Evolutionary conservation across 2,888 invertebrate species (phyloP).

Genomic region (Mythimna lalbum): DNA sequence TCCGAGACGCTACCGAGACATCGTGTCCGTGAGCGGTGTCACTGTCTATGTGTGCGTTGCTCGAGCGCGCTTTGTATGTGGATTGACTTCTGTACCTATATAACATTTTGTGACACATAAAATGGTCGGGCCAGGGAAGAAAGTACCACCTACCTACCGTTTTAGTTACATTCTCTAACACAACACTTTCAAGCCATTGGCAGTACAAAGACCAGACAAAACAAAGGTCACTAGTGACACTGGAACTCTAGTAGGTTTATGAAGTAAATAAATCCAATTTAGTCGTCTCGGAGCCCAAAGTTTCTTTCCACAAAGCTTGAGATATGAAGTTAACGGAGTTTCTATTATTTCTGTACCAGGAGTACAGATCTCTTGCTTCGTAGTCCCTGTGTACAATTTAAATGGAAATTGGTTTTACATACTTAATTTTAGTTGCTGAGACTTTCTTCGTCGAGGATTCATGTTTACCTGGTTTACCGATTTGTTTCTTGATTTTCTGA

Average conservation of each 20-base stretch:
- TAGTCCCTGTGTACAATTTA: conserved; percentile 58
- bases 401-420: conserved; percentile 62
- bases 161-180: not conserved
- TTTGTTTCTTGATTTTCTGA: conserved; percentile 32
- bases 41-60: too few relatives aligned
- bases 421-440: conserved; percentile 55
- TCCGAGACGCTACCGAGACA: too few relatives aligned
- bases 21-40: too few relatives aligned
- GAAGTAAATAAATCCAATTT: conserved; percentile 74
- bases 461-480: conserved; percentile 38
- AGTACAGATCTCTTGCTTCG: conserved; percentile 45
- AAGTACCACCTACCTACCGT: too few relatives aligned
- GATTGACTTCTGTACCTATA: too few relatives aligned
- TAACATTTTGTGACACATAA: too few relatives aligned
- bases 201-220: conserved; percentile 15
- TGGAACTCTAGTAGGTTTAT: conserved; percentile 27
- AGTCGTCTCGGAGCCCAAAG: conserved; percentile 64
- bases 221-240: conserved; percentile 40
- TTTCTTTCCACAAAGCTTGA: conserved; percentile 65
- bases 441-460: conserved; percentile 26
- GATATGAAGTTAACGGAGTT: conserved; percentile 63
- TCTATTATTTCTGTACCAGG: conserved; percentile 57
- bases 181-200: conserved; percentile 23
- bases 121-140: too few relatives aligned
- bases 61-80: too few relatives aligned